A percentile compares a stretch with the other conserved stretches of the same genome.
Conservation (phyloP, 2,888 invertebrate genomes). For the Perithous albicinctus region DNA sequence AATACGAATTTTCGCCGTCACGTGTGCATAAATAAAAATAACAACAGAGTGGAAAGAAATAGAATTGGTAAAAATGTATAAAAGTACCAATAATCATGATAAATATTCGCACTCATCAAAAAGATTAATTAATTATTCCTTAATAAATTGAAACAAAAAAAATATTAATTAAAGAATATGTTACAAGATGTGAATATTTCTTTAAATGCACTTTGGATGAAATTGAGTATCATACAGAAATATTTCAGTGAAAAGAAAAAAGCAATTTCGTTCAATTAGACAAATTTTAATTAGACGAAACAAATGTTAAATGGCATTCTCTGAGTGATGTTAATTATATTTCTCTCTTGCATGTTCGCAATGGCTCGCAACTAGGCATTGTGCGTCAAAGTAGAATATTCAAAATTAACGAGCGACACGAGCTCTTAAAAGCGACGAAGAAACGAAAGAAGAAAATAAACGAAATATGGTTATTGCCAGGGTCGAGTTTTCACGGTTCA, state of each 20-base stretch:
- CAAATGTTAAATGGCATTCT: neutral
- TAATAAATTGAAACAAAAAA: too few relatives aligned
- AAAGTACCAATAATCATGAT: neutral
- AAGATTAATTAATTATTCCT: neutral
- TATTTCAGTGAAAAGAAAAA: neutral
- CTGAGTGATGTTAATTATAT: neutral
- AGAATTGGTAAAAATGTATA: neutral
- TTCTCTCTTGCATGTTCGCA: neutral
- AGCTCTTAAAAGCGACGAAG: neutral
- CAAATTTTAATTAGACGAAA: neutral
- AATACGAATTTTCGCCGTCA: too few relatives aligned
- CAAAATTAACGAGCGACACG: neutral
- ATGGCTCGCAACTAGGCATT: neutral
- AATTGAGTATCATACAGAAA: neutral
- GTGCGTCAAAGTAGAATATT: neutral
- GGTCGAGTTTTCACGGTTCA: neutral
- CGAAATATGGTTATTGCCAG: neutral
- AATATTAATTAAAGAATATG: neutral
- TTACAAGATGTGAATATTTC: too few relatives aligned
- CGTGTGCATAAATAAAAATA: neutral
- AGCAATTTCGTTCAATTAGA: neutral
- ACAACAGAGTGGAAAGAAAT: neutral
- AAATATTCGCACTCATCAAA: too few relatives aligned
- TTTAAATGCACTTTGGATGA: too few relatives aligned
- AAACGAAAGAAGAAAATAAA: neutral